Conservation (phyloP, 1,140 invertebrate species). For the Caenorhabditis latens region DNA sequence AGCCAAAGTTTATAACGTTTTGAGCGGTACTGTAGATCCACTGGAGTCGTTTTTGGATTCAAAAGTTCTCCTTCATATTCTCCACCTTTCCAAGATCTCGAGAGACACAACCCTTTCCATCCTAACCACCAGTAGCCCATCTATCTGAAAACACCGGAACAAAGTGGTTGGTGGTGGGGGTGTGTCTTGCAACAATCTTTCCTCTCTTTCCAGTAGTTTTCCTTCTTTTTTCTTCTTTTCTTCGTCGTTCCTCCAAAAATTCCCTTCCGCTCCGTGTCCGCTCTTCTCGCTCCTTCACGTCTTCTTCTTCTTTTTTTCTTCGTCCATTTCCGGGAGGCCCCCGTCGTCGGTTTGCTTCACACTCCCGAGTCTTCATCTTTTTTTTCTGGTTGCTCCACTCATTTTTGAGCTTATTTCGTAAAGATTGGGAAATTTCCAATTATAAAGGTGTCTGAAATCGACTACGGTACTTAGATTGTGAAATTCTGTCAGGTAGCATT, state of each 20-base stretch:
- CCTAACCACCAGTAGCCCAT: not conserved
- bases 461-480: no score
- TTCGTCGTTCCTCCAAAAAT: not conserved
- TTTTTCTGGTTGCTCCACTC: not conserved
- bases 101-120: no score
- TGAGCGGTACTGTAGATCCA: no score
- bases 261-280: slow-evolving; percentile 19
- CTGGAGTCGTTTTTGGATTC: no score
- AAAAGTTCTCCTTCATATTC: no score
- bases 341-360: not conserved
- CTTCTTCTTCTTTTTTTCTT: slow-evolving; percentile 7
- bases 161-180: not conserved
- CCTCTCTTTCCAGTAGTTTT: not conserved
- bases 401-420: no score
- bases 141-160: not conserved
- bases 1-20: no score
- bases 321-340: slow-evolving; percentile 7
- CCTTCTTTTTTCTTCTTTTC: not conserved
- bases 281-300: not conserved
- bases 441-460: no score
- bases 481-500: no score
- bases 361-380: not conserved
- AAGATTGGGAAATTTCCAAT: no score
- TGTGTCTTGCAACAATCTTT: slow-evolving; percentile 28
- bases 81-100: no score